Base-by-base conservation (phyloP, 1,140 invertebrate species). In the Colletes gigas region DNA sequence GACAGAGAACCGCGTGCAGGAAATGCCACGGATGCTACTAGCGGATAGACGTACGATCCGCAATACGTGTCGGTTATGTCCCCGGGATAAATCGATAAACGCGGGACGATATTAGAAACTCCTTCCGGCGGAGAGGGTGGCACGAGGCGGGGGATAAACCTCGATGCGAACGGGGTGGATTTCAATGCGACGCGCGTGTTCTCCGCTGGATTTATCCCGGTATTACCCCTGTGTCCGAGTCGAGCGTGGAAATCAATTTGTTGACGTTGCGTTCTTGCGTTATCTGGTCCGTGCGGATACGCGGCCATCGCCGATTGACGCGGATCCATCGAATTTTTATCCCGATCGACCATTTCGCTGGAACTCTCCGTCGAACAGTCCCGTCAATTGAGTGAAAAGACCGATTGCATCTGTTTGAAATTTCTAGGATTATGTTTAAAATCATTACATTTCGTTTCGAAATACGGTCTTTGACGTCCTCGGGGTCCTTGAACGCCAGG, bases 71-170 rank as follows among this genome's bases (percentile, higher is more conserved):
- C 73, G 54, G 21, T 68, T 47, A 47, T 57, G 39, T 41, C 14
- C 74, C 14, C 6, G 52, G 75, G 75, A 81, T 70, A 70, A 81
- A 81, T 81, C 80, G 66, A 81, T 81, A 68, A 81, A 68, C 67
- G 41, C 67, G 41, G 21, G 19, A 19, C 15, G 67, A 71, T 82
- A 82, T 71, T 82, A 68, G 74, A 71, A 62, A 59, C 57, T 77
- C 66, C 68, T 70, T 44, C 55, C 47, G 44, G 50, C 7, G 50
- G 50, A 10, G 50, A 12, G 9, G 10, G 50, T 10, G 10, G 8
- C 50, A 12, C 30, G 50, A 50, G 55, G 39, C 10, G n/a, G n/a
- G 65, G 65, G 44, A 8, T 21, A 50, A 67, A 19, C 10, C 44
- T 30, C 63, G 19, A 50, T 21, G 65, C 63, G 44, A 66, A 59